Conservation (phyloP, 2,113 vertebrate species). For the Centropus unirufus region DNA sequence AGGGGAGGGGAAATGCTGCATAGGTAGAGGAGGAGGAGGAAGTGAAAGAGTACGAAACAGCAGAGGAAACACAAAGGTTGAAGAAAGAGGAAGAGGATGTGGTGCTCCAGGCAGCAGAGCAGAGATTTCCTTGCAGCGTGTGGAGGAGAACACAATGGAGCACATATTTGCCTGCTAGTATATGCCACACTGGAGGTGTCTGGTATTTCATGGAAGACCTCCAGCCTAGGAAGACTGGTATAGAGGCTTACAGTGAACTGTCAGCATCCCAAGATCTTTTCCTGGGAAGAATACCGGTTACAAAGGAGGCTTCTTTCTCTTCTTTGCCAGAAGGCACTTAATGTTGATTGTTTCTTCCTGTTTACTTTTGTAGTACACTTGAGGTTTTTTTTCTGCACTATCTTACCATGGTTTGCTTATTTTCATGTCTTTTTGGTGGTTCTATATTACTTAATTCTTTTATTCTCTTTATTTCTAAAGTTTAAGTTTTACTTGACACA, state of each 20-base stretch:
- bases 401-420: background rate
- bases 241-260: background rate
- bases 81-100: background rate
- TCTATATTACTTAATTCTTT: background rate
- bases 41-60: background rate
- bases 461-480: background rate
- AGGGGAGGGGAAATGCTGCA: too few species aligned
- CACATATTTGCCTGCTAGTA: background rate
- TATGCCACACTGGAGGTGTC: background rate
- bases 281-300: background rate
- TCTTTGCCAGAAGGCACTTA: background rate
- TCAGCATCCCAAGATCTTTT: background rate
- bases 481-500: background rate
- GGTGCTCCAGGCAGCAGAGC: background rate
- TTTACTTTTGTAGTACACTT: background rate
- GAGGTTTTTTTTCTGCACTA: background rate
- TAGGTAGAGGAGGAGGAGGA: background rate
- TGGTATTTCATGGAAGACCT: background rate
- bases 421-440: background rate
- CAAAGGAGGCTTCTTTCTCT: background rate
- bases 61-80: background rate
- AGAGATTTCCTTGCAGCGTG: too few species aligned
- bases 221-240: background rate
- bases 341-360: background rate
- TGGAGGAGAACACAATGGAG: too few species aligned